Base-by-base conservation (phyloP, 2,797 vertebrate genomes). In the Ctenopoma kingsleyae region DNA sequence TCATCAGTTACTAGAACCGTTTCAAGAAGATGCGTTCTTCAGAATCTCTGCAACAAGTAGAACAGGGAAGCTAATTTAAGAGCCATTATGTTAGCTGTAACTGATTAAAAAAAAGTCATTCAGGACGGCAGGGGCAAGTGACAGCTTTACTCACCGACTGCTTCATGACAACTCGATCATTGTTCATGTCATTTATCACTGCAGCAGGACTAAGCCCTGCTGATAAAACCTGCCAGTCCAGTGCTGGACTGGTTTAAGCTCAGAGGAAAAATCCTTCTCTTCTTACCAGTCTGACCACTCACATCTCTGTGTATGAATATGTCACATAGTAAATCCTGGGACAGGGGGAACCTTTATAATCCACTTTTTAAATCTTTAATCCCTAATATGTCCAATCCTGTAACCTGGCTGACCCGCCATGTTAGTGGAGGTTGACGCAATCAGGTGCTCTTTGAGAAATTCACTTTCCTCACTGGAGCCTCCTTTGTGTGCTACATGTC, bases 331-430 rank as follows among this genome's bases (percentile, higher is more conserved):
- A 89, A 88, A 91, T 84, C 79, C 80, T 51, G 49, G 66, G 62
- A 76, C 43, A 19, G 11, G 67, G 46, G 73, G 64, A 46, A 38
- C 40, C 62, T 71, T 87, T 80, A 83, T 88, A 90, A 90, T 89
- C 83, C 80, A 76, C 51, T 76, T 80, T 83, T 84, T 85, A 91
- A 67, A 91, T 91, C 83, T 83, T 49, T 86, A 90, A 91, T 90
- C 85, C 85, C 20, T 78, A 83, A 89, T 81, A 71, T 87, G 88
- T 89, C 77, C 86, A 88, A 90, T 89, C 82, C 80, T 60, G 67
- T 88, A 77, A 89, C 87, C 86, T 74, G 80, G 48, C 10, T 76
- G 85, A 88, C 89, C 89, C 69, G 57, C 77, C 71, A 59, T 87
- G 82, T 88, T 83, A 78, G 27, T 71, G 66, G 36, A 73, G 76